Base-by-base conservation (phyloP, 2,888 invertebrate genomes). In the Erebia aethiops region DNA sequence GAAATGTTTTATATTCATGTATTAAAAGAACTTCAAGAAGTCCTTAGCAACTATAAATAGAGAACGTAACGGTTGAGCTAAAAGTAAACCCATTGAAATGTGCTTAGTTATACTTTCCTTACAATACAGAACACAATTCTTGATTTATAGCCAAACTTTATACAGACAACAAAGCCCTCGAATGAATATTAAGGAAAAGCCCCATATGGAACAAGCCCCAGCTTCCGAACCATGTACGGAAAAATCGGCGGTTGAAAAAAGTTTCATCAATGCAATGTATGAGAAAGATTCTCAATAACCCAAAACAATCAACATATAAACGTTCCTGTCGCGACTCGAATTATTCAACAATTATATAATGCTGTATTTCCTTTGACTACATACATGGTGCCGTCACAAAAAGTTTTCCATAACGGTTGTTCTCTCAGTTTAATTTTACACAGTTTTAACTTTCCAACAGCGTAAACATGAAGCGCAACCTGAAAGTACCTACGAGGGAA, bases 241-340 rank as follows among this genome's bases (percentile, higher is more conserved):
- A 67, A 49, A 49, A 14, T 49, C 51, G 67, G 21, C 21, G 57
- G 57, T 41, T 21, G 62, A 62, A 67, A 65, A 67, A 67, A 67
- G 26, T 58, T 58, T 49, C 46, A 41, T 41, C 16, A 58, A 67
- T 67, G 57, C 65, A 43, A 56, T 41, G 65, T 57, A 68, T 61
- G 49, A 62, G 63, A 52, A 67, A 69, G 69, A 71, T 74, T 75
- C 65, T 61, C 74, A 71, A 71, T 73, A 71, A 67, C 62, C 73
- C 72, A 71, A 75, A 75, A 74, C 73, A 73, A 74, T 74, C 62
- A 65, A 70, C 74, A 77, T 76, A 72, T 76, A 72, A 74, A 72
- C 46, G 63, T 73, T 74, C 74, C 61, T 64, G 65, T 51, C 74
- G 73, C 56, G 70, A 68, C 70, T 70, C 69, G 61, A 65, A 74